These are phyloP conservation scores for Diorhabda elongata DNA, from an alignment of 1,140 invertebrate species.

Conservation along the genomic window DNA sequence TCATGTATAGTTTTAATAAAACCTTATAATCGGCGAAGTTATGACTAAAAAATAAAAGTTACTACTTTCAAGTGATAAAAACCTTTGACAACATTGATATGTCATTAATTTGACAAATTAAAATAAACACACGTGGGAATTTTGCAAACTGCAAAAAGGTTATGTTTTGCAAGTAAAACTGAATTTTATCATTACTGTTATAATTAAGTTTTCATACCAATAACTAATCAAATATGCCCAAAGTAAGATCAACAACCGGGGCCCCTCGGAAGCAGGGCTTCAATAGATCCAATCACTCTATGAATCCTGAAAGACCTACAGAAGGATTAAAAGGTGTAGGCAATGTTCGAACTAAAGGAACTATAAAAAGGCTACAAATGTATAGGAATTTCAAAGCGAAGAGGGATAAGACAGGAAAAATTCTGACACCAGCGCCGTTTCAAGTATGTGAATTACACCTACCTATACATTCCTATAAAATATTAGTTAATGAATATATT, in stretches of 20 bases:
- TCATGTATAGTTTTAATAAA: too few relatives aligned
- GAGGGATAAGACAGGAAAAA: conserved; percentile 86
- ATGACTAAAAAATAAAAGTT: too few relatives aligned
- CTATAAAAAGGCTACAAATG: conserved; percentile 95
- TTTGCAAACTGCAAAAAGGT: too few relatives aligned
- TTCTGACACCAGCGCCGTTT: conserved; percentile 90
- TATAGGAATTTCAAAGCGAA: conserved; percentile 96
- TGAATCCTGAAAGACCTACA: conserved; percentile 79
- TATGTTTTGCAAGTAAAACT: too few relatives aligned
- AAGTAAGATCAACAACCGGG: conserved; percentile 63
- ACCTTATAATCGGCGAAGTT: too few relatives aligned
- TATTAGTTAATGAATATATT: not conserved
- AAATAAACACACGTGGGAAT: too few relatives aligned
- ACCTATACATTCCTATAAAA: too few relatives aligned
- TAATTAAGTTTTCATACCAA: too few relatives aligned
- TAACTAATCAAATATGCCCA: conserved; percentile 56
- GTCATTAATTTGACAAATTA: too few relatives aligned
- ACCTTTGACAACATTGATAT: too few relatives aligned
- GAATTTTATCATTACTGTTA: too few relatives aligned
- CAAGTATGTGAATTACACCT: conserved; percentile 28
- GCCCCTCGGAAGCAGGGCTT: conserved; percentile 72
- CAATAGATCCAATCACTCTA: conserved; percentile 76
- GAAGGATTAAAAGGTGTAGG: conserved; percentile 79
- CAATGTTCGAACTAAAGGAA: conserved; percentile 82
- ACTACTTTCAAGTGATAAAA: too few relatives aligned